Conservation (phyloP, 2,888 invertebrate genomes). For the Drosophila picticornis region DNA sequence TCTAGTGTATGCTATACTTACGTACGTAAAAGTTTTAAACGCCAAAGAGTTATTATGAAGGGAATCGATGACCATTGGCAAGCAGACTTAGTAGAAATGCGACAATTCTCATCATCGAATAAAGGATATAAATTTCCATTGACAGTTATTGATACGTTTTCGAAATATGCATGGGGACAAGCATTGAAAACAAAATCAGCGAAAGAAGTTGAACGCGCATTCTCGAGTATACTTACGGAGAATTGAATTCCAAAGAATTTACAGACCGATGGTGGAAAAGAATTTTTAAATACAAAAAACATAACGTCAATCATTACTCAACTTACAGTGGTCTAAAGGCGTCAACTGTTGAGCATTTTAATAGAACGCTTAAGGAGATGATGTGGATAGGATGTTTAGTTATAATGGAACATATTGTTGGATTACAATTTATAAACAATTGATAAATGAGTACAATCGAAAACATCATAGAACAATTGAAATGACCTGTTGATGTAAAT, state of each 20-base stretch:
- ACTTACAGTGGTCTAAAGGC: background rate
- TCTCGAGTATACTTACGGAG: background rate
- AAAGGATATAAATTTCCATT: background rate
- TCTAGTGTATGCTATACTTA: too few relatives aligned
- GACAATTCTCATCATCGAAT: background rate
- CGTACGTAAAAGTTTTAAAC: background rate
- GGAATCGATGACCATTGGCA: background rate
- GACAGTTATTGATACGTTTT: background rate
- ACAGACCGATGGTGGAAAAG: constrained; percentile 20
- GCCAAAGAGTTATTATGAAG: background rate
- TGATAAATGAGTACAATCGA: constrained; percentile 7
- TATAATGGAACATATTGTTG: constrained; percentile 6
- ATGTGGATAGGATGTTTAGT: constrained; percentile 6
- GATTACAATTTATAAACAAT: constrained; percentile 2
- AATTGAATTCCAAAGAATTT: constrained; percentile 18
- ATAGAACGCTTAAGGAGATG: constrained; percentile 12
- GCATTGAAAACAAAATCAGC: too few relatives aligned
- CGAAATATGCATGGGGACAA: background rate
- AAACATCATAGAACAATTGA: too few relatives aligned
- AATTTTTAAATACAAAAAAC: constrained; percentile 5
- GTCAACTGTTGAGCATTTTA: constrained; percentile 7
- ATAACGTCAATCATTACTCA: constrained; percentile 1
- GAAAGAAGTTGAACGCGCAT: background rate
- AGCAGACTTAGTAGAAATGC: background rate
- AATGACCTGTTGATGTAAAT: too few relatives aligned